phyloP scores from a whole-genome alignment of 2,113 vertebrate genomes.

The Paralichthys olivaceus region DNA sequence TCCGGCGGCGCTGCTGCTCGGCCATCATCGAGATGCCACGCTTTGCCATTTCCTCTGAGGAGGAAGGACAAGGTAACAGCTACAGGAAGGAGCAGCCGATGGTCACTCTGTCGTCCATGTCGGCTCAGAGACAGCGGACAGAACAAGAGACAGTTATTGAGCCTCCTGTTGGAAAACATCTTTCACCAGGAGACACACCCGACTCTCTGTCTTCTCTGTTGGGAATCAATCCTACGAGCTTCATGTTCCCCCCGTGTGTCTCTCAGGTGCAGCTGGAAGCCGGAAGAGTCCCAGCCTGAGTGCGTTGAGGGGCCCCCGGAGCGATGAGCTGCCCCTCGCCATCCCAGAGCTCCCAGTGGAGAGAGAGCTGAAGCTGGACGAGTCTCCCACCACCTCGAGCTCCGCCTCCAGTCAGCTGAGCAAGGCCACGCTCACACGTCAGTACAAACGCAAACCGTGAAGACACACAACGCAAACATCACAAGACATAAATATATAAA shows the following conservation, averaged over 20 bases:
- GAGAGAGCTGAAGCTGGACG: slow-evolving; percentile 86
- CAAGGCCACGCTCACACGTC: slow-evolving; percentile 82
- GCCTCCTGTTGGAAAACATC: background rate
- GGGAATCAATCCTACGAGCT: background rate
- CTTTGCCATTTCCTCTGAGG: slow-evolving; percentile 90
- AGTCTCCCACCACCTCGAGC: slow-evolving; percentile 80
- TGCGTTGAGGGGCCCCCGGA: slow-evolving; percentile 72
- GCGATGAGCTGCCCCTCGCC: slow-evolving; percentile 85
- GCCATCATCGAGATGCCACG: slow-evolving; percentile 92
- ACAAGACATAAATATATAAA: too few relatives aligned
- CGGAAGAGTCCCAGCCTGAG: slow-evolving; percentile 76
- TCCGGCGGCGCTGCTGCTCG: slow-evolving; percentile 90
- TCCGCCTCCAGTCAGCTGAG: slow-evolving; percentile 78
- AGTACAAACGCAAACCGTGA: slow-evolving; percentile 9
- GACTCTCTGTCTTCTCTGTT: too few relatives aligned
- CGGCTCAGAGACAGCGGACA: too few relatives aligned
- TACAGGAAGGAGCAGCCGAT: background rate
- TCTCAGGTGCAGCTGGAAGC: slow-evolving; percentile 42
- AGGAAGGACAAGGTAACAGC: slow-evolving; percentile 74
- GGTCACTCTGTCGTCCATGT: background rate
- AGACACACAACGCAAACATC: background rate
- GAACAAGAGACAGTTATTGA: background rate
- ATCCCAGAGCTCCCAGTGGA: slow-evolving; percentile 88
- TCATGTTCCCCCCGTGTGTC: background rate
- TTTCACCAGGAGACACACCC: too few relatives aligned